A percentile compares a stretch with the other conserved stretches of the same genome.
Evolutionary conservation across 2,797 vertebrate genomes (phyloP).

Genomic region (Acestrorhynchus altus): DNA sequence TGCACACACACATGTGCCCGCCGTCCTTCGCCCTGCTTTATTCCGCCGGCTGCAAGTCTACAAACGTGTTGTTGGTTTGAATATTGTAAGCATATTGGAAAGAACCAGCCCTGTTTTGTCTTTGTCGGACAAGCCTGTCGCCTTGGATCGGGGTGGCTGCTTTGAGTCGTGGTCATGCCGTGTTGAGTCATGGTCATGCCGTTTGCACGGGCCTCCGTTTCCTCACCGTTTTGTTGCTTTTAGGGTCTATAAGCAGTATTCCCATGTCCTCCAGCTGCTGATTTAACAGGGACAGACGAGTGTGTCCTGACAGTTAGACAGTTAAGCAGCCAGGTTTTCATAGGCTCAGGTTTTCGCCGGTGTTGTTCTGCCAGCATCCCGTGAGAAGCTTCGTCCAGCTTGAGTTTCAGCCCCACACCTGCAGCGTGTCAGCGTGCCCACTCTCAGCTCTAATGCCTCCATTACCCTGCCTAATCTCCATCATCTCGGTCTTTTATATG

Average conservation of each 20-base stretch:
- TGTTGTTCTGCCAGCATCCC: constrained; percentile 44
- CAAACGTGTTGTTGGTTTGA: constrained; percentile 44
- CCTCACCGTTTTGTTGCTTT: constrained; percentile 5
- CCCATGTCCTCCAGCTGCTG: background rate
- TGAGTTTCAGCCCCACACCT: constrained; percentile 78
- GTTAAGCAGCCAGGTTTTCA: constrained; percentile 10
- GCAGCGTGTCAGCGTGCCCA: constrained; percentile 67
- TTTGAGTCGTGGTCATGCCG: background rate
- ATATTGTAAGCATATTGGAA: constrained; percentile 8
- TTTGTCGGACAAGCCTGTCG: background rate
- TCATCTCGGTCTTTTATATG: constrained; percentile 67
- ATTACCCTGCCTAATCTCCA: constrained; percentile 76
- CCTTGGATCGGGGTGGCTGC: background rate
- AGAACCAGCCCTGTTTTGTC: constrained; percentile 12
- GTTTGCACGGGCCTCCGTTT: background rate
- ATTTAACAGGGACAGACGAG: background rate
- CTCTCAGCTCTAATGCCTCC: constrained; percentile 70
- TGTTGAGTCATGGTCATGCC: background rate
- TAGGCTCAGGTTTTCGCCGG: background rate
- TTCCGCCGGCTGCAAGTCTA: constrained; percentile 57
- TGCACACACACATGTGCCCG: constrained; percentile 50
- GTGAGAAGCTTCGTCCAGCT: constrained; percentile 60
- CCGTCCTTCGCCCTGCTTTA: constrained; percentile 1
- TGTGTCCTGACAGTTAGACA: background rate
- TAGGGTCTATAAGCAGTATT: background rate